Evolutionary conservation across 1,140 invertebrate genomes (phyloP).

Genomic region (Drosophila obscura): DNA sequence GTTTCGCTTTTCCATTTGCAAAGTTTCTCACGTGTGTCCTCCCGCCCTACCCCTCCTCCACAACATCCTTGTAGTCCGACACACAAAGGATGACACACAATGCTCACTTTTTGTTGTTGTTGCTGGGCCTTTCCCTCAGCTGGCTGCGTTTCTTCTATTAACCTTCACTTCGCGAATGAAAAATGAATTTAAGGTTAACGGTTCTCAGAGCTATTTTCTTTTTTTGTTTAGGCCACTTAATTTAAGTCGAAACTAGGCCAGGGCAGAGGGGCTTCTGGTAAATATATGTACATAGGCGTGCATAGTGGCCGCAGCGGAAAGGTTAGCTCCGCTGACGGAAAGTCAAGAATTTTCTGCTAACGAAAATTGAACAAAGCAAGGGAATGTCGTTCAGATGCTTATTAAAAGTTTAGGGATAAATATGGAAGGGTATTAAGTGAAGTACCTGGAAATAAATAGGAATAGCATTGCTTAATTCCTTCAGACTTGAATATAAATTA

Average conservation of each 20-base stretch:
- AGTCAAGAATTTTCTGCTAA: too few species aligned
- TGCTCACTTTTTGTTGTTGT: conserved; percentile 49
- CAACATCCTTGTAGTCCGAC: conserved; percentile 23
- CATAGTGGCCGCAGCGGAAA: background rate
- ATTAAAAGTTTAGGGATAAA: too few species aligned
- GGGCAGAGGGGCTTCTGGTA: conserved; percentile 34
- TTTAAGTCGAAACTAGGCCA: conserved; percentile 65
- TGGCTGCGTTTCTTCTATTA: conserved; percentile 54
- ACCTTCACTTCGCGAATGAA: conserved; percentile 44
- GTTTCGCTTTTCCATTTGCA: conserved; percentile 62
- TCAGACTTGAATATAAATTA: too few species aligned
- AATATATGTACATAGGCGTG: conserved; percentile 13
- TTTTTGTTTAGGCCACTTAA: conserved; percentile 58
- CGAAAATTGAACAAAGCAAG: too few species aligned
- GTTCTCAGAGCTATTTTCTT: conserved; percentile 20
- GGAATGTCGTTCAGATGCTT: too few species aligned
- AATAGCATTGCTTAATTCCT: too few species aligned
- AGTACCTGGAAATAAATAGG: too few species aligned
- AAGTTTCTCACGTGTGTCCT: conserved; percentile 68
- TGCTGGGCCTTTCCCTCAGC: background rate
- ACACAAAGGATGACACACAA: conserved; percentile 54
- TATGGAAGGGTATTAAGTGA: too few species aligned
- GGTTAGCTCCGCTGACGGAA: background rate
- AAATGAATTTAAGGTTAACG: conserved; percentile 66
- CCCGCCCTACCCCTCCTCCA: conserved; percentile 3